phyloP scores from a whole-genome alignment of 2,113 vertebrate species.

The Cettia cetti region DNA sequence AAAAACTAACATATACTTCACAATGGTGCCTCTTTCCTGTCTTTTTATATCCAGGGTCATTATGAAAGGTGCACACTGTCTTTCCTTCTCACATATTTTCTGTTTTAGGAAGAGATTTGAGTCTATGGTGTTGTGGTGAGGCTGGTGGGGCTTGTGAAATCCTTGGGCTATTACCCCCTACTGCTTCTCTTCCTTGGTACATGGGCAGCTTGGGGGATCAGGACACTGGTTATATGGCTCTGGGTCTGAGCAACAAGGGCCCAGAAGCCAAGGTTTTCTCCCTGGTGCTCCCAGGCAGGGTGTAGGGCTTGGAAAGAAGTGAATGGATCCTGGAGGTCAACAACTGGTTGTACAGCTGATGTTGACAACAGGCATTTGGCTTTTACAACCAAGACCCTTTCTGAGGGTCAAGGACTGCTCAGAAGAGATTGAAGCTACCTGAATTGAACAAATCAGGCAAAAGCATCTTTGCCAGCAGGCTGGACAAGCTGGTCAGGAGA shows the following conservation, averaged over 20 bases:
- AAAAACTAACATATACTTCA: background rate
- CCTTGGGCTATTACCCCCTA: background rate
- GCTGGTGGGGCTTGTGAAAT: background rate
- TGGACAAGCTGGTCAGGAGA: background rate
- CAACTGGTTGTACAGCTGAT: background rate
- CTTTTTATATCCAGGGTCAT: background rate
- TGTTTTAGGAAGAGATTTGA: background rate
- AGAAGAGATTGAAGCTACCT: background rate
- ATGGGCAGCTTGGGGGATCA: background rate
- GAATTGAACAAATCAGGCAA: background rate
- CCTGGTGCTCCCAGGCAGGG: background rate
- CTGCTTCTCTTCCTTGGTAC: background rate
- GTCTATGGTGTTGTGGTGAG: background rate
- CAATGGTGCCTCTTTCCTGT: background rate
- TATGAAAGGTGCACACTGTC: accelerated
- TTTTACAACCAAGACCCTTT: background rate
- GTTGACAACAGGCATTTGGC: background rate
- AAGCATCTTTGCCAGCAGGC: background rate
- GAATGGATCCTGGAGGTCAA: background rate
- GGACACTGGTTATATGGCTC: background rate
- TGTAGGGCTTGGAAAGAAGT: background rate
- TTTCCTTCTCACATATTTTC: background rate
- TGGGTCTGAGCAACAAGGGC: background rate
- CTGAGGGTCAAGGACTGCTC: background rate
- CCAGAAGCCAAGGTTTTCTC: background rate